Evolutionary conservation across 2,888 invertebrate species (phyloP), one percentile per base, ranked within the genome.

Genomic region (Nephrotoma appendiculata): DNA sequence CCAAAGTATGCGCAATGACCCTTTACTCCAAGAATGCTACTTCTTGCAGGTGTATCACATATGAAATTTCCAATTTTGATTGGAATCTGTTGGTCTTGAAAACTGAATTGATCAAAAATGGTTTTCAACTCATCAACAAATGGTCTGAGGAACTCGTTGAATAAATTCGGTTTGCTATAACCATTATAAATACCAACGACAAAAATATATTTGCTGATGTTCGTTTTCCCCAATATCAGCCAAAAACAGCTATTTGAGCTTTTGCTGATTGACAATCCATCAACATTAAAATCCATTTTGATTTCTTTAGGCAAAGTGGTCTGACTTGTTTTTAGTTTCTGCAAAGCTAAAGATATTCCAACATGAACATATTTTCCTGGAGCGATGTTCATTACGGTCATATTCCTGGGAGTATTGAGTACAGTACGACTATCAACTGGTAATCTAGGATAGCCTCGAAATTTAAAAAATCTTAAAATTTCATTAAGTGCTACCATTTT

Each of bases 1-100:
- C 87, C 86, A 83, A 41, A 84, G 85, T 87, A 87, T 41, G 85
- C 87, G 11, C 41, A 44, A 45, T 88, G 88, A 5, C 86, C 85
- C 48, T 86, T 87, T 19, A 83, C 87, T 85, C 3, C 2, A 19
- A 19, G 19, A 19, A 19, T 19, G 19, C 19, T 19, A 19, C 19
- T 19, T 19, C 19, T 19, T 19, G 57, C 57, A 57, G 57, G 57
- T 6, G 57, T 19, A 57, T 57, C 57, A 19, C 57, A 57, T 15
- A 57, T 57, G 19, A 57, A 57, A 57, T 57, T 57, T 57, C 57
- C 57, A 57, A 57, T 57, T 57, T 57, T 57, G n/a, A 57, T 57
- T 57, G n/a, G 57, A 57, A 57, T 57, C 19, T 57, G 12, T 57
- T 57, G 57, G 57, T 12, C 19, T 57, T 6, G 57, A 57, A 15